These are phyloP conservation scores for Engystomops pustulosus DNA, from an alignment of 2,113 vertebrate genomes.

Conservation along the genomic window DNA sequence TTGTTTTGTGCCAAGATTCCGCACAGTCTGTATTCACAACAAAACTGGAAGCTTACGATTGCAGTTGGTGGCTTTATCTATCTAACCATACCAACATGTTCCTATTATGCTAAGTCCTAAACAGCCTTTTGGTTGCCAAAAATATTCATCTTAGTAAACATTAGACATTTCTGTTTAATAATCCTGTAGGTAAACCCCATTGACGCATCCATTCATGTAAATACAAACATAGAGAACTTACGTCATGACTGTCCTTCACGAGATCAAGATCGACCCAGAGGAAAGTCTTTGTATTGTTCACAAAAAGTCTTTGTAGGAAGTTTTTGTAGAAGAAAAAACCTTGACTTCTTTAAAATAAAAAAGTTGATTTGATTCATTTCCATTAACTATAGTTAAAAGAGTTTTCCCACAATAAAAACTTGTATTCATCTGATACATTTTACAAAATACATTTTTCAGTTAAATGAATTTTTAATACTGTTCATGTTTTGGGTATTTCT, in stretches of 20 bases:
- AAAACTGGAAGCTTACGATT: conserved; percentile 37
- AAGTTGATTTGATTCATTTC: neutral
- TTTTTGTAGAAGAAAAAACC: no score
- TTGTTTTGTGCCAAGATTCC: conserved; percentile 35
- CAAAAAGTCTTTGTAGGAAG: no score
- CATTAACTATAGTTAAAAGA: neutral
- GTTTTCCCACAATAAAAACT: no score
- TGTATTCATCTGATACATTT: no score
- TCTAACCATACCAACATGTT: conserved; percentile 35
- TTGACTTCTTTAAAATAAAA: neutral
- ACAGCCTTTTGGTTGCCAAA: conserved; percentile 30
- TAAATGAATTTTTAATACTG: no score
- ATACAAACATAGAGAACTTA: neutral
- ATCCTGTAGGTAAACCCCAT: conserved; percentile 33
- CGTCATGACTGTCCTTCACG: conserved; percentile 14
- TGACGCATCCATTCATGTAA: conserved; percentile 40
- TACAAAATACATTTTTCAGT: no score
- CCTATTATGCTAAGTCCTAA: conserved; percentile 36
- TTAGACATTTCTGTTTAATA: conserved; percentile 24
- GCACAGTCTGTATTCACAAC: conserved; percentile 44
- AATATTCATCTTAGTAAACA: conserved; percentile 35
- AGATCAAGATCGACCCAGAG: neutral
- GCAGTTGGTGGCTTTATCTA: conserved; percentile 37
- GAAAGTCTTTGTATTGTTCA: conserved; percentile 26
- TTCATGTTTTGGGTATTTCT: no score